These are phyloP conservation scores for Sisor rabdophorus DNA, from an alignment of 2,113 vertebrate species.

Conservation along the genomic window DNA sequence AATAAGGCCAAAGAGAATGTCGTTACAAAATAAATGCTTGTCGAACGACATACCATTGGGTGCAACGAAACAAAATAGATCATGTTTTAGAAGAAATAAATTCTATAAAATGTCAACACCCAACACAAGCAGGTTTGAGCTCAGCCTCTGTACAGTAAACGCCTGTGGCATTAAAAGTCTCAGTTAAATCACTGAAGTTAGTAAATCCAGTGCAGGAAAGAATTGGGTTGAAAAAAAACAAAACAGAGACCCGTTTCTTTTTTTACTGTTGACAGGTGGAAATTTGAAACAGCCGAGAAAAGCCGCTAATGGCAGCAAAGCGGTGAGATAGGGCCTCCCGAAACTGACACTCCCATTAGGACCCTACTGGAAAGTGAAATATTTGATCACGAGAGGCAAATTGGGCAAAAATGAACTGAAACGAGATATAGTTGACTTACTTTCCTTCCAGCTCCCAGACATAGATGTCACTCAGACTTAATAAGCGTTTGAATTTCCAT, in stretches of 20 bases:
- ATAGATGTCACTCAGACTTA: slow-evolving; percentile 80
- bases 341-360: slow-evolving; percentile 81
- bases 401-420: slow-evolving; percentile 80
- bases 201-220: slow-evolving; percentile 26
- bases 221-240: slow-evolving; percentile 27
- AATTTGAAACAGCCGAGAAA: slow-evolving; percentile 63
- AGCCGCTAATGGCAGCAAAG: slow-evolving; percentile 67
- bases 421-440: slow-evolving; percentile 78
- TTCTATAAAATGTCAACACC: slow-evolving; percentile 20
- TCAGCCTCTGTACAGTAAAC: neutral
- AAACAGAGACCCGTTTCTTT: slow-evolving; percentile 44
- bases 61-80: slow-evolving; percentile 12
- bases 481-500: slow-evolving; percentile 79
- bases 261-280: slow-evolving; percentile 57
- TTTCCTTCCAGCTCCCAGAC: slow-evolving; percentile 69
- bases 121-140: neutral
- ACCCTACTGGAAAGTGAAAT: slow-evolving; percentile 76
- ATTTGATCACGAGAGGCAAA: slow-evolving; percentile 79
- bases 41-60: slow-evolving; percentile 28
- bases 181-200: slow-evolving; percentile 17
- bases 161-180: neutral
- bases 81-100: neutral
- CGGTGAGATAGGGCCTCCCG: slow-evolving; percentile 60
- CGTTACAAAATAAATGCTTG: slow-evolving; percentile 24
- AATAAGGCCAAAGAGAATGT: slow-evolving; percentile 3